These are phyloP conservation scores for Eugnorisma glareosa DNA, from an alignment of 2,888 invertebrate genomes.

Conservation along the genomic window DNA sequence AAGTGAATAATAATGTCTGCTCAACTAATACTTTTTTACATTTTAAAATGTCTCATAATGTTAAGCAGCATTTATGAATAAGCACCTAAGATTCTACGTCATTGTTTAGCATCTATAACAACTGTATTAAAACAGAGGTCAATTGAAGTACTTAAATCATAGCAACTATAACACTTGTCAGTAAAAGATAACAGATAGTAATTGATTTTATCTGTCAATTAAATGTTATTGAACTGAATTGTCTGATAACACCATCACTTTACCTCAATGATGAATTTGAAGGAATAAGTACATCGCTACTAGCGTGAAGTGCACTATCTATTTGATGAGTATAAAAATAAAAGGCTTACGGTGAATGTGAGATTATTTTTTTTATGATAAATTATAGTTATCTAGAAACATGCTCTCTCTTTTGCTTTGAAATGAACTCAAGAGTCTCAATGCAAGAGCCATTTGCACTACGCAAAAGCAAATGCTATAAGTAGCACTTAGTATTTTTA, in stretches of 20 bases:
- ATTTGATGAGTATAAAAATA: constrained; percentile 10
- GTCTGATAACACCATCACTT: constrained; percentile 21
- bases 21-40: not conserved
- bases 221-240: constrained; percentile 26
- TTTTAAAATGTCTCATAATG: not conserved
- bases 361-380: constrained; percentile 20
- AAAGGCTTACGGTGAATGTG: constrained; percentile 28
- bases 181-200: constrained; percentile 25
- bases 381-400: constrained; percentile 13
- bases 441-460: constrained; percentile 12
- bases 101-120: not conserved
- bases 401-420: not conserved
- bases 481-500: not conserved
- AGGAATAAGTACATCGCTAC: not conserved
- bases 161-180: constrained; percentile 22
- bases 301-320: constrained; percentile 25
- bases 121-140: constrained; percentile 25
- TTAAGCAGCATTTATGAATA: not conserved
- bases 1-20: not conserved
- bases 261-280: constrained; percentile 28
- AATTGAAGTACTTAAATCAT: not conserved
- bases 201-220: constrained; percentile 24
- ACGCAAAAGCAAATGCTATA: not conserved
- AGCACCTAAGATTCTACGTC: not conserved
- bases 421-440: constrained; percentile 10